Evolutionary conservation across 2,888 invertebrate species (phyloP), one percentile per base, ranked within the genome.

Genomic region (Agonopterix arenella): DNA sequence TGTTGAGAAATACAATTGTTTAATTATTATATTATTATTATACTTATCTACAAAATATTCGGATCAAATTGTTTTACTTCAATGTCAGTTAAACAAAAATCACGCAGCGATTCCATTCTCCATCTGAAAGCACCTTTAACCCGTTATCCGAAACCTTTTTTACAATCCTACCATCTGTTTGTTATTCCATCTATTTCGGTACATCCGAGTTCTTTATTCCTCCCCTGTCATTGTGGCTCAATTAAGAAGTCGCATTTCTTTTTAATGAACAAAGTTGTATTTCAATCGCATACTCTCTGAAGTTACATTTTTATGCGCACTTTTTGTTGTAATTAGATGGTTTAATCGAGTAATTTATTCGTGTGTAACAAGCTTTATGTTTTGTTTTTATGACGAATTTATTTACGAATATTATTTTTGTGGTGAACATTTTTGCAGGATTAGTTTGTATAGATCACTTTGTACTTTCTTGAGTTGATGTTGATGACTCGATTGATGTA

Each of bases 141-240:
- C 70, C 71, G 76, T 77, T 73, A 73, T 55, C 50, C 54, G 68
- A 72, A 56, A 66, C 64, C 28, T 28, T 64, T 78, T 82, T 84
- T 73, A 70, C 73, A 68, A 64, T 64, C 59, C 52, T 56, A 65
- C 72, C 86, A 86, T 80, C 69, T 88, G 86, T 83, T 82, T 82
- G 80, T 83, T 84, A 73, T 84, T 75, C 65, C 51, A 48, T 76
- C 84, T 88, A 88, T 88, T 86, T 82, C 51, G 41, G 78, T 68
- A 68, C 67, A 72, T 80, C 81, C 76, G 75, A 73, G 65, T 64
- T 60, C 68, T 66, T 66, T 62, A 68, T 67, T 68, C 73, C 66
- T 68, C 69, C 70, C 68, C 66, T 73, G 78, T 80, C 77, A 79
- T 80, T 80, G 80, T 79, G 66, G 61, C 71, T 78, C 84, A 84